These are phyloP conservation scores for Drosophila neutralis DNA, from an alignment of 2,888 invertebrate species.

Conservation along the genomic window DNA sequence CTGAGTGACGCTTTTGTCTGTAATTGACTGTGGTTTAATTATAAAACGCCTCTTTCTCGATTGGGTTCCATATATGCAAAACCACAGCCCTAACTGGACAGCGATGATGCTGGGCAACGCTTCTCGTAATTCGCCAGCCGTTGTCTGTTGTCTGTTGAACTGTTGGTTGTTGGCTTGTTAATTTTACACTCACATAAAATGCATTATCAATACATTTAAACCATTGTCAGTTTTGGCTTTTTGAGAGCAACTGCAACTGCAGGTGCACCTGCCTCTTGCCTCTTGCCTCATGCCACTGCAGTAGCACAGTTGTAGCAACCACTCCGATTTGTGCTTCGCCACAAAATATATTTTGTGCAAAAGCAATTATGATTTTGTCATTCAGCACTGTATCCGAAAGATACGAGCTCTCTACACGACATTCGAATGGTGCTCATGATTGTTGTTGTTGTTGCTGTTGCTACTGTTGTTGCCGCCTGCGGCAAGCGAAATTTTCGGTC, in stretches of 20 bases:
- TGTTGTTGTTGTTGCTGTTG: conserved; percentile 10
- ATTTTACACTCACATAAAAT: conserved; percentile 75
- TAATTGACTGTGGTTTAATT: conserved; percentile 82
- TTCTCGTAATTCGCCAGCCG: conserved; percentile 60
- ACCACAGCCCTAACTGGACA: conserved; percentile 59
- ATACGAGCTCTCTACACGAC: conserved; percentile 59
- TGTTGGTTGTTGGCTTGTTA: conserved; percentile 58
- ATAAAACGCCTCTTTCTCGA: conserved; percentile 76
- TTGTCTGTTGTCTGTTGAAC: conserved; percentile 23
- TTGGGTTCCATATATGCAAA: conserved; percentile 53
- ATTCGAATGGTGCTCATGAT: conserved; percentile 24
- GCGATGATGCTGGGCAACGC: conserved; percentile 33
- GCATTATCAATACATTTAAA: conserved; percentile 81
- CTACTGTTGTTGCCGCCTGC: conserved; percentile 11
- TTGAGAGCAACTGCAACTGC: background rate
- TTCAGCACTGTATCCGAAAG: conserved; percentile 61
- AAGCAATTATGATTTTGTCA: conserved; percentile 82
- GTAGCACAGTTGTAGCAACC: background rate
- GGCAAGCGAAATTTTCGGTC: background rate
- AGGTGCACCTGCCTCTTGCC: background rate
- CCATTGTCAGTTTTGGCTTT: conserved; percentile 68
- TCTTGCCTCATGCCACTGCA: background rate
- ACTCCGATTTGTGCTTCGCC: conserved; percentile 41
- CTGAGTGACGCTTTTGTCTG: conserved; percentile 81
- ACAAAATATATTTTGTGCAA: conserved; percentile 71